Conservation (phyloP, 2,888 invertebrate genomes). For the Apotomis capreana region DNA sequence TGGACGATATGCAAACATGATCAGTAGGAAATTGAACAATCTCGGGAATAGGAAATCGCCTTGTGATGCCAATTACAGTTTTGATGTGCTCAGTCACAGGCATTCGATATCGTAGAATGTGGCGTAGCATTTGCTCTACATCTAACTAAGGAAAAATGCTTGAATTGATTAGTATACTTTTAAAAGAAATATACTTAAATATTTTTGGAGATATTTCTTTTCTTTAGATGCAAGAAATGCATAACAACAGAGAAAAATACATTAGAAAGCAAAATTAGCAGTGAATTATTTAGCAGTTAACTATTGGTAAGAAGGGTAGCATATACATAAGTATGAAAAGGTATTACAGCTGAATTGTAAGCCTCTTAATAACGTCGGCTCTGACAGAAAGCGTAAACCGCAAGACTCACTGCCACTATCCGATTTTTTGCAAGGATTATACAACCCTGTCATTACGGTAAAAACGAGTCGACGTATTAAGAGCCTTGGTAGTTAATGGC, state of each 20-base stretch:
- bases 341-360: too few relatives aligned
- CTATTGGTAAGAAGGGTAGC: too few relatives aligned
- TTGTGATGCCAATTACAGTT: slow-evolving; percentile 66
- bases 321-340: too few relatives aligned
- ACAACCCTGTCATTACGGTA: background rate
- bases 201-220: too few relatives aligned
- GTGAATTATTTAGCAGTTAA: too few relatives aligned
- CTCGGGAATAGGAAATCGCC: slow-evolving; percentile 67
- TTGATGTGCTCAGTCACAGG: slow-evolving; percentile 50
- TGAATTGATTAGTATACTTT: too few relatives aligned
- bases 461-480: background rate
- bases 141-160: background rate
- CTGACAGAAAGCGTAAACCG: background rate
- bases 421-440: background rate
- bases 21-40: slow-evolving; percentile 72
- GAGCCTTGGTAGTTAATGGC: background rate
- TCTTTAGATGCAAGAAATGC: background rate
- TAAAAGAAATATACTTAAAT: too few relatives aligned
- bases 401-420: background rate
- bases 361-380: too few relatives aligned
- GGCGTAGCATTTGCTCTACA: background rate
- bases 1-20: slow-evolving; percentile 52
- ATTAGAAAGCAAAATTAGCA: too few relatives aligned
- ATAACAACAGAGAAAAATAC: too few relatives aligned
- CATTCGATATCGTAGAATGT: slow-evolving; percentile 7